These are phyloP conservation scores for Varecia variegata DNA, from an alignment of 2,797 vertebrate species.

Conservation along the genomic window DNA sequence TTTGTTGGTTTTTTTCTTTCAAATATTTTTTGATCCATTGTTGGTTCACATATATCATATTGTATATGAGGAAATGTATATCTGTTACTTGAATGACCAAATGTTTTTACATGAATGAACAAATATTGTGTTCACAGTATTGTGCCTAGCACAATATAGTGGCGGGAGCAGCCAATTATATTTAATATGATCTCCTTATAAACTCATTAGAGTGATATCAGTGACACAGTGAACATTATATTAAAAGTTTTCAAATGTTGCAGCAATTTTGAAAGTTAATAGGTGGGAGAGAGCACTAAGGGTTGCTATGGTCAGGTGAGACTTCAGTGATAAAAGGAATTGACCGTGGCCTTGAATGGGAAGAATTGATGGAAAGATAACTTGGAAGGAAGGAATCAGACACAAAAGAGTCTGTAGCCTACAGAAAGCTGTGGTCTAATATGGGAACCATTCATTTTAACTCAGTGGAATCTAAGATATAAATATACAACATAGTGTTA, in stretches of 20 bases:
- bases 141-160: neutral
- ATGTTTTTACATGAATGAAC: neutral
- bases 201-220: neutral
- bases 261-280: neutral
- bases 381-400: neutral
- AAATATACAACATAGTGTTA: neutral
- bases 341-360: neutral
- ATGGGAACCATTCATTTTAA: neutral
- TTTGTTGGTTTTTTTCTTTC: neutral
- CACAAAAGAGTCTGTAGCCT: neutral
- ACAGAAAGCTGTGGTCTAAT: neutral
- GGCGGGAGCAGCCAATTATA: neutral
- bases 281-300: neutral
- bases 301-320: neutral
- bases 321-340: neutral
- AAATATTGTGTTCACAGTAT: neutral
- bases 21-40: neutral
- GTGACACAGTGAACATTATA: neutral
- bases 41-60: neutral
- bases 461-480: neutral
- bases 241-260: neutral
- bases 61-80: neutral
- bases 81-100: neutral
- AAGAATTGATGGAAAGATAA: neutral
- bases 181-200: neutral